Evolutionary conservation across 2,888 invertebrate species (phyloP), one percentile per base, ranked within the genome.

Genomic region (Crepidodera aurea): DNA sequence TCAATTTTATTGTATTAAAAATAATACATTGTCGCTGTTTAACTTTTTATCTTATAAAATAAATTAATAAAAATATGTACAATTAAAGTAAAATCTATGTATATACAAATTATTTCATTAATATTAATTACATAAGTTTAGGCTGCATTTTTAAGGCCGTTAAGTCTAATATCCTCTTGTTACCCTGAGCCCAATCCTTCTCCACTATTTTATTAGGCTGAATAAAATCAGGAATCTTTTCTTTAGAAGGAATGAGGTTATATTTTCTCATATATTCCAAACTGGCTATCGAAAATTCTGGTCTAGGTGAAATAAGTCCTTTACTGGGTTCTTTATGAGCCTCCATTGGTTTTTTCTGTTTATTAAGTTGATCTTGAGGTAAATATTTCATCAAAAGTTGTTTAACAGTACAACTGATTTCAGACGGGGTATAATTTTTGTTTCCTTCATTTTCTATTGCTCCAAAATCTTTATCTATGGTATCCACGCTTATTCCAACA

Each of bases 271-370:
- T 86, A 76, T 90, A 90, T 29, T 88, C 87, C 74, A 88, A 83
- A 7, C 90, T 89, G n/a, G 89, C 89, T 70, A 89, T 84, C 1
- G 90, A 90, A 83, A 90, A 85, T 69, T 90, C 89, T 18, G 83
- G 84, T 6, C 80, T 69, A 51, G 70, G 73, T 32, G 73, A 60
- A 55, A 75, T 72, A 16, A 72, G 62, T 3, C 65, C 71, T 51
- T 61, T 64, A 15, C 59, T 51, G 13, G 44, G 51, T 16, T 62
- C 64, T 5, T 60, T 56, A 59, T 67, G 59, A 12, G 56, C 60
- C n/a, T 65, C 54, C 12, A 34, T 25, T 1, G 56, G 13, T 53
- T 54, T 19, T 22, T 32, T 39, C 8, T 51, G 58, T 32, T 62
- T 71, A 12, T 61, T 57, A 4, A 84, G 69, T 66, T 84, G 82